Conservation (phyloP, 2,888 invertebrate genomes). For the Gari tellinella region DNA sequence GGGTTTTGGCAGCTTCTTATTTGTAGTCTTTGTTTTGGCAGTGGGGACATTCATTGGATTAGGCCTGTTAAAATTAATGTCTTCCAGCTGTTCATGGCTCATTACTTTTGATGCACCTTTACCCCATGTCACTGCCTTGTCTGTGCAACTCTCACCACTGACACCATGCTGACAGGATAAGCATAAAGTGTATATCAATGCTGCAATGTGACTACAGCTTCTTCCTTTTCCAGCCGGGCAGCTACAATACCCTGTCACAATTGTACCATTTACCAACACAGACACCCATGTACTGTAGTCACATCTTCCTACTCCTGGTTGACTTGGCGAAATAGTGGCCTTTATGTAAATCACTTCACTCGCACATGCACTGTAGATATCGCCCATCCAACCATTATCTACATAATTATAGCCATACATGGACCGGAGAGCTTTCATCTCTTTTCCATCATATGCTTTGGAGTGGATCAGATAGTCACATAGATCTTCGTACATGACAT, state of each 20-base stretch:
- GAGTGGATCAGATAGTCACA: constrained; percentile 26
- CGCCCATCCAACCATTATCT: constrained; percentile 32
- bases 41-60: neutral
- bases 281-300: constrained; percentile 27
- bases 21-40: neutral
- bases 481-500: constrained; percentile 18
- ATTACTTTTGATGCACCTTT: constrained; percentile 21
- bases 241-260: constrained; percentile 22
- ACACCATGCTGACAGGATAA: constrained; percentile 29
- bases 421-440: constrained; percentile 30
- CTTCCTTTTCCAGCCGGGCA: constrained; percentile 29
- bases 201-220: constrained; percentile 36
- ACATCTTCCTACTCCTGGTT: constrained; percentile 27
- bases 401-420: constrained; percentile 40
- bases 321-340: constrained; percentile 17
- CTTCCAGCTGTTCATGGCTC: neutral
- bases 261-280: neutral
- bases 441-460: constrained; percentile 43
- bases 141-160: constrained; percentile 37
- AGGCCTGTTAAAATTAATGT: constrained; percentile 15
- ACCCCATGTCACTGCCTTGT: constrained; percentile 25
- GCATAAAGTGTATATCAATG: constrained; percentile 27
- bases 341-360: neutral
- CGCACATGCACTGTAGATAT: neutral
- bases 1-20: neutral